Evolutionary conservation across 2,113 vertebrate genomes (phyloP), one percentile per base, ranked within the genome.

Genomic region (Equus przewalskii): DNA sequence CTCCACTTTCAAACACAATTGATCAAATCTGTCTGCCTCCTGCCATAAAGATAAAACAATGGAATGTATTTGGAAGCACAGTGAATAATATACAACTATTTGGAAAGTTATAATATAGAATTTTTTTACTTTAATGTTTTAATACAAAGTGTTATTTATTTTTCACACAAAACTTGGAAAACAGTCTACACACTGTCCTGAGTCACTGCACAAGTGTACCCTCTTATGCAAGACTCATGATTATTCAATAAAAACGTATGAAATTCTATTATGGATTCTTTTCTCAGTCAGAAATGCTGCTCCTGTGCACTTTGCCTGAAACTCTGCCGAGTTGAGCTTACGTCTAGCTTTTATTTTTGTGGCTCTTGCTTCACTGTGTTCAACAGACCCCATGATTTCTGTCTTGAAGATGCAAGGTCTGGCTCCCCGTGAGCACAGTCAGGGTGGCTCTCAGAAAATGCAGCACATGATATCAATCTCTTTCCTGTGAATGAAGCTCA

Each of bases 401-500:
- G 13, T 18, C 58, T 28, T 46, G 36, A 92, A 91, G 24, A 78
- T 54, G 11, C 19, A 62, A 72, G 19, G 18, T 64, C 46, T 22
- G n/a, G 54, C 21, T 65, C 5, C 44, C 26, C n/a, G 18, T 73
- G 65, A 96, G 51, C 51, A 79, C 28, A 26, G 8, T 64, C 36
- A 73, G 65, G 46, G 19, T 44, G 41, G 24, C 26, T 80, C 76
- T 93, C 70, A 73, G 89, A 56, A 94, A 56, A 65, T 10, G 75
- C 7, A 88, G 30, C 46, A 49, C 46, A 62, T 8, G 41, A 11
- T 56, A 86, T 89, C 0, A 5, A 93, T 69, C n/a, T 80, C 41
- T 78, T 62, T 44, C 44, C 69, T 78, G 24, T 94, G 78, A 94
- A 67, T 85, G 65, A 78, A 98, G 58, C 78, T 91, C 24, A 86